These are phyloP conservation scores for Thymelicus lineola DNA, from an alignment of 2,888 invertebrate species.

Conservation along the genomic window DNA sequence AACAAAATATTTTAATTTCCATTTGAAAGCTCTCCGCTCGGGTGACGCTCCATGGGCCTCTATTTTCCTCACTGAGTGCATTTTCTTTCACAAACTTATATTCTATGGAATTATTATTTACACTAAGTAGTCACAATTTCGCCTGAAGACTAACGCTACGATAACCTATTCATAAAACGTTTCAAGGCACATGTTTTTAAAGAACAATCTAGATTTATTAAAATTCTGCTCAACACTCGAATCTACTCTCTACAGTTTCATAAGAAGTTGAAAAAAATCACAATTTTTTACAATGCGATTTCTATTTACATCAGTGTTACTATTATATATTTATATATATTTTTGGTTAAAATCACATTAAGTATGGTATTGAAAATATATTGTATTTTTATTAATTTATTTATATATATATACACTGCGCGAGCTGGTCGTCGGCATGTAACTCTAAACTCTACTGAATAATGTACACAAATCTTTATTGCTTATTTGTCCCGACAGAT, in stretches of 20 bases:
- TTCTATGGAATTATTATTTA: slow-evolving; percentile 57
- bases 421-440: slow-evolving; percentile 45
- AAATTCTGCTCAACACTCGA: slow-evolving; percentile 26
- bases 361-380: slow-evolving; percentile 77
- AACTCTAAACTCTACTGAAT: slow-evolving; percentile 41
- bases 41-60: slow-evolving; percentile 4
- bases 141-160: slow-evolving; percentile 67
- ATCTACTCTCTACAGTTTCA: slow-evolving; percentile 19
- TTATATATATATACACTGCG: slow-evolving; percentile 62
- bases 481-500: slow-evolving; percentile 46
- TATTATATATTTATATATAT: slow-evolving; percentile 56
- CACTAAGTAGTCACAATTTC: slow-evolving; percentile 57
- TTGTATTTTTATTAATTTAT: slow-evolving; percentile 53
- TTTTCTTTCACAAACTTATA: slow-evolving; percentile 17
- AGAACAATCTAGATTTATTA: slow-evolving; percentile 63
- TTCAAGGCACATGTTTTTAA: slow-evolving; percentile 81
- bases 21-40: slow-evolving; percentile 3
- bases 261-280: slow-evolving; percentile 34
- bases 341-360: slow-evolving; percentile 83
- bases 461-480: slow-evolving; percentile 34
- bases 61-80: slow-evolving; percentile 22
- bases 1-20: slow-evolving; percentile 8
- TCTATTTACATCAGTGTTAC: slow-evolving; percentile 54
- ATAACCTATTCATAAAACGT: slow-evolving; percentile 73
- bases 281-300: slow-evolving; percentile 32